Conservation (phyloP, 64 coral and sea anemone species). For the Anthopleura sola region DNA sequence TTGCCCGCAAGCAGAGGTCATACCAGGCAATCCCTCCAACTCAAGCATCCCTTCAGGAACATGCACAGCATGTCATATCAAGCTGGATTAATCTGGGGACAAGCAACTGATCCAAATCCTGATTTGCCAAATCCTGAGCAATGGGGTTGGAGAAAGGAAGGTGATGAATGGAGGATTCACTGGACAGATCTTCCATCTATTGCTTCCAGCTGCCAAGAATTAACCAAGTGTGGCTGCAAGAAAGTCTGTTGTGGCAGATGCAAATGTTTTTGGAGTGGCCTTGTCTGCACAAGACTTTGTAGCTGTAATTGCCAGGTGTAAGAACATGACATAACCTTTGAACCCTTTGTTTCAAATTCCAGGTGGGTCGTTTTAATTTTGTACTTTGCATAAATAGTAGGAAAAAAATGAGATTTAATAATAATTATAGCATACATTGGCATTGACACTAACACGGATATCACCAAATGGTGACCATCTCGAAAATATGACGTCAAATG, state of each 20-base stretch:
- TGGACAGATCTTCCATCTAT: conserved; percentile 55
- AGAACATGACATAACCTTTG: too few relatives aligned
- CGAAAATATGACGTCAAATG: too few relatives aligned
- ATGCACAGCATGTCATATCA: conserved; percentile 38
- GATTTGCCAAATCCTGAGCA: conserved; percentile 29
- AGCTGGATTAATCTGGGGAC: conserved; percentile 38
- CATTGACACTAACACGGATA: too few relatives aligned
- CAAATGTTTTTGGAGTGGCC: conserved; percentile 35
- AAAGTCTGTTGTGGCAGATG: conserved; percentile 26
- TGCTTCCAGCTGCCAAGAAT: conserved; percentile 38
- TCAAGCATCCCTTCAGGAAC: conserved; percentile 51
- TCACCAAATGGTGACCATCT: too few relatives aligned
- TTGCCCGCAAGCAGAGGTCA: conserved; percentile 37
- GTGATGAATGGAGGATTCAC: conserved; percentile 19
- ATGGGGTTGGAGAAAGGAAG: conserved; percentile 26
- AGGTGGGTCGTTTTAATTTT: too few relatives aligned
- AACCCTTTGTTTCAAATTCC: too few relatives aligned
- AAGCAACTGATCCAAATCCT: conserved; percentile 33
- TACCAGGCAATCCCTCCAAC: conserved; percentile 35
- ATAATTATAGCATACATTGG: too few relatives aligned
- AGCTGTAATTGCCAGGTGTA: conserved; percentile 12
- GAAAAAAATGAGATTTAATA: too few relatives aligned
- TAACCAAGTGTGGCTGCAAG: conserved; percentile 53
- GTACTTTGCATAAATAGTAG: too few relatives aligned
- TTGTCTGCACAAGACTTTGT: conserved; percentile 20